Evolutionary conservation across 2,888 invertebrate species (phyloP), one percentile per base, ranked within the genome.

Genomic region (Temnothorax rugatulus): DNA sequence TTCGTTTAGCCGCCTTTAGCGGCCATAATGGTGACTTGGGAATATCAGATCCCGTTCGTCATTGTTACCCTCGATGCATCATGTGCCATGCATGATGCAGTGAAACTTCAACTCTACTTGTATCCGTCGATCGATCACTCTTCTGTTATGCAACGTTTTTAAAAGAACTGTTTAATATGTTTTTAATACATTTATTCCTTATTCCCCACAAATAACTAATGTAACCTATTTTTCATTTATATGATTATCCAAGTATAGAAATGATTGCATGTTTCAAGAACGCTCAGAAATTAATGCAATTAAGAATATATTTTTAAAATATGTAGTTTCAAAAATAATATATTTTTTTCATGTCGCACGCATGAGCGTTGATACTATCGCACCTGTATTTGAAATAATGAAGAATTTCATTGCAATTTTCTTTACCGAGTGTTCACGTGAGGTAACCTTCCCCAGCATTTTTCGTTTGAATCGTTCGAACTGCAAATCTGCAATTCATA

Each of bases 21-120:
- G 47, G 73, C 73, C 79, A 81, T 81, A 81, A 81, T 81, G 79
- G 47, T 81, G 79, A 81, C 79, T 81, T 73, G 79, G 59, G 59
- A 73, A 81, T 81, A 81, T 81, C 79, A 81, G 59, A 61, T 81
- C 50, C 82, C 47, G 68, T 79, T 57, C 77, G 79, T 76, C 79
- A 77, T 83, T 68, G 77, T 77, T 83, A 47, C 59, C 82, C 77
- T 47, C 66, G 66, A 83, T 83, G 77, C 73, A 81, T 81, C 79
- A 81, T 81, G 59, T 59, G 50, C 73, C 47, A n/a, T 15, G 79
- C 68, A 81, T 61, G 73, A 81, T 73, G 73, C 73, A 47, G 73
- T 73, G 73, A 25, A 81, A 77, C 50, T 21, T 25, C 11, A 21
- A 9, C n/a, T 69, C 29, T 11, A 25, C 76, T 68, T 41, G 69